Evolutionary conservation across 2,888 invertebrate genomes (phyloP), one percentile per base, ranked within the genome.

Genomic region (Tetramorium bicarinatum): DNA sequence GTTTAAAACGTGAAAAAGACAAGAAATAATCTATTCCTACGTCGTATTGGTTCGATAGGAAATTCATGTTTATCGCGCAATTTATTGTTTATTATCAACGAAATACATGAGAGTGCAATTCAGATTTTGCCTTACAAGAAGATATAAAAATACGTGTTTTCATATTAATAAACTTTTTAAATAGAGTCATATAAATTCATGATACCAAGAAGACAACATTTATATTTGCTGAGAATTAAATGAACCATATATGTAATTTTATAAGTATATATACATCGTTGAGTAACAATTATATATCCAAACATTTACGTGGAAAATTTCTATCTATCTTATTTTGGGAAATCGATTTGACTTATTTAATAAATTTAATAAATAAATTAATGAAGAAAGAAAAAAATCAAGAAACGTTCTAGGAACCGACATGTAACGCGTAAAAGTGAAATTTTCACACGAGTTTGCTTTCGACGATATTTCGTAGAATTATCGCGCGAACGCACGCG

Each of bases 181-280:
- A 44, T 47, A 47, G 15, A 15, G 7, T 47, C 6, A 47, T 7
- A 44, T 21, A 21, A 38, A 64, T 44, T 2, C 8, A 8, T 25
- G 44, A 41, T 25, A 66, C 25, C 8, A 66, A 66, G 4, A 44
- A 25, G 6, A 21, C 15, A 44, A 21, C 44, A 66, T 66, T 44
- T 66, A 66, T 15, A 44, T 25, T 18, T 61, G 18, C 3, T 66
- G 21, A 25, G 3, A 66, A 21, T n/a, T 44, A 44, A 61, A 21
- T n/a, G 1, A 41, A 41, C 4, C 11, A 13, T 21, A 9, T 6
- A 64, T 41, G 15, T 9, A 25, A 25, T 9, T 66, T 66, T 21
- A 13, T 69, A 69, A 69, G 15, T 64, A 69, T 87, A 83, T 74
- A 76, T 47, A 71, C 83, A 56, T 85, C 79, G 41, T 85, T 83